Conservation (phyloP, 2,113 vertebrate genomes). For the Anhinga rufa region DNA sequence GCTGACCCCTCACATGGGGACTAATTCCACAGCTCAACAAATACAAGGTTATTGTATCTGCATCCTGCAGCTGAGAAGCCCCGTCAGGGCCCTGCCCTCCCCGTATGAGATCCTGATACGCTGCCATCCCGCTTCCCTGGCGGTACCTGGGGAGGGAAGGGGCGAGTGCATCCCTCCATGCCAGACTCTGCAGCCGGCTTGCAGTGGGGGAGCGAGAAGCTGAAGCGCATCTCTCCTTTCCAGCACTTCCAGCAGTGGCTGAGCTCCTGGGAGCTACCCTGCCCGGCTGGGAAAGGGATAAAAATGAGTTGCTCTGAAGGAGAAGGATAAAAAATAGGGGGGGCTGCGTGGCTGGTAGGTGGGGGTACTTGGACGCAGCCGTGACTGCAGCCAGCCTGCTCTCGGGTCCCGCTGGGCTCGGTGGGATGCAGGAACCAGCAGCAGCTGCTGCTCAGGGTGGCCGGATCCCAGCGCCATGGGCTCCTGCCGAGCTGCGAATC, state of each 20-base stretch:
- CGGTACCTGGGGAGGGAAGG: rapidly evolving
- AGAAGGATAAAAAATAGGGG: not conserved
- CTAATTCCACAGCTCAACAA: not conserved
- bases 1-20: rapidly evolving
- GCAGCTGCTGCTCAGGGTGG: not conserved
- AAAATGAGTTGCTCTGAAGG: not conserved
- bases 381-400: not conserved
- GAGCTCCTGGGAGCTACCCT: not conserved
- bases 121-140: rapidly evolving
- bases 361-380: not conserved
- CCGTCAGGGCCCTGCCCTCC: not conserved
- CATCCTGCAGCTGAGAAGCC: not conserved
- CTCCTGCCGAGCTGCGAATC: not conserved
- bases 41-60: rapidly evolving
- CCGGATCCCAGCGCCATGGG: not conserved
- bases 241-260: not conserved
- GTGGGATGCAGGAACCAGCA: not conserved
- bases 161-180: rapidly evolving
- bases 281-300: rapidly evolving
- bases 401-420: not conserved
- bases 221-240: not conserved
- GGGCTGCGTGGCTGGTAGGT: not conserved
- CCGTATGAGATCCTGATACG: rapidly evolving
- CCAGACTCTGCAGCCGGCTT: rapidly evolving
- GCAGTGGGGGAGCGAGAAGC: not conserved